Conservation (phyloP, 1,140 invertebrate species). For the Rhagoletis pomonella region DNA sequence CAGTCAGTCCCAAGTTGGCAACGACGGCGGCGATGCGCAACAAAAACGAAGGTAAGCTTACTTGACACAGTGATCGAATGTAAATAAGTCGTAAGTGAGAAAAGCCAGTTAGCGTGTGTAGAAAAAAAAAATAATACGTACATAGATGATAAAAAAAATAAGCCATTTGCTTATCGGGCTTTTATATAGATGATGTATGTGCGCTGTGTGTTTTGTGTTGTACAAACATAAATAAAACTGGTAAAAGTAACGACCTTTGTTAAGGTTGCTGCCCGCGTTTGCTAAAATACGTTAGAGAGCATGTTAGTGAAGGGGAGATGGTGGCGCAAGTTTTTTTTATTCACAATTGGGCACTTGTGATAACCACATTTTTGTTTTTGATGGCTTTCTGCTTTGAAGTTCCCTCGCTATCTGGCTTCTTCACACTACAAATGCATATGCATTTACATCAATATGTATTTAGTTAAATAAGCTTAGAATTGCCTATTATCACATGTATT, state of each 20-base stretch:
- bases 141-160: not conserved
- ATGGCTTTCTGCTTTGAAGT: too few relatives aligned
- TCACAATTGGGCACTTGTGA: not conserved
- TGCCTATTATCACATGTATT: not conserved
- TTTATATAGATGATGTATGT: not conserved
- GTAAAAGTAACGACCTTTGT: not conserved
- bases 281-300: not conserved
- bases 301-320: too few relatives aligned
- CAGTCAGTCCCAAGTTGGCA: constrained; percentile 37
- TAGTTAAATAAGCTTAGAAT: too few relatives aligned
- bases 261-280: not conserved
- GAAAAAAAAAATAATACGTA: not conserved
- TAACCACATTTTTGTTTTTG: too few relatives aligned
- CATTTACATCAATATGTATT: too few relatives aligned
- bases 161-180: not conserved
- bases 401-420: too few relatives aligned
- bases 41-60: constrained; percentile 33
- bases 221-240: not conserved
- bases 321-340: too few relatives aligned
- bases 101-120: constrained; percentile 14
- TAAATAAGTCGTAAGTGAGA: not conserved
- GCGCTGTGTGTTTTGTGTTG: not conserved
- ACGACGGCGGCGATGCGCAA: constrained; percentile 36
- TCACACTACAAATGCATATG: too few relatives aligned
- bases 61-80: not conserved